These are phyloP conservation scores for Penaeus japonicus DNA, from an alignment of 1,140 invertebrate species.

Conservation along the genomic window DNA sequence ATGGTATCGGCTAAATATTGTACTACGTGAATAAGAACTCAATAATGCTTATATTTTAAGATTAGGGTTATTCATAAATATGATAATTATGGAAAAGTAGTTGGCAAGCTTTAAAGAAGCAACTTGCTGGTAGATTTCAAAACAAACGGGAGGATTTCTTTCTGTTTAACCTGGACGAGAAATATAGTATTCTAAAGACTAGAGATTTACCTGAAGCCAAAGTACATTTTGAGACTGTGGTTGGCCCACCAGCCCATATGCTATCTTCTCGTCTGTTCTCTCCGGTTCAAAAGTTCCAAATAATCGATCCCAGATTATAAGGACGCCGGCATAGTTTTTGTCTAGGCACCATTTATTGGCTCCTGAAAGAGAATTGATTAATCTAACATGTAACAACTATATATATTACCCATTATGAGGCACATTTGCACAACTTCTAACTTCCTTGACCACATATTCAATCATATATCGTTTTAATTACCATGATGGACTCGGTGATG, in stretches of 20 bases:
- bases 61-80: too few relatives aligned
- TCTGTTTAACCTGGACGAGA: too few relatives aligned
- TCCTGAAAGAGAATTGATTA: slow-evolving; percentile 58
- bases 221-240: slow-evolving; percentile 68
- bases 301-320: slow-evolving; percentile 71
- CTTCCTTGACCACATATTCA: too few relatives aligned
- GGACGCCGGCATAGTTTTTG: slow-evolving; percentile 72
- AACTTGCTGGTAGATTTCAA: slow-evolving; percentile 27
- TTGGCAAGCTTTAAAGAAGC: too few relatives aligned
- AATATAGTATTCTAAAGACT: not conserved
- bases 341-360: slow-evolving; percentile 73
- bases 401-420: too few relatives aligned
- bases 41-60: too few relatives aligned
- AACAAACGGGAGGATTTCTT: too few relatives aligned
- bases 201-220: slow-evolving; percentile 65
- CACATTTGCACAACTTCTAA: too few relatives aligned
- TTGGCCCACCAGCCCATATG: slow-evolving; percentile 69
- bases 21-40: slow-evolving; percentile 19
- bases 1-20: not conserved
- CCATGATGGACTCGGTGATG: too few relatives aligned
- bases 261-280: slow-evolving; percentile 64
- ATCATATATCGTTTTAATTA: too few relatives aligned
- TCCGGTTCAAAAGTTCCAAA: slow-evolving; percentile 70
- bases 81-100: too few relatives aligned
- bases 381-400: too few relatives aligned